Conservation (phyloP, 2,113 vertebrate species). For the Megaleporinus macrocephalus region DNA sequence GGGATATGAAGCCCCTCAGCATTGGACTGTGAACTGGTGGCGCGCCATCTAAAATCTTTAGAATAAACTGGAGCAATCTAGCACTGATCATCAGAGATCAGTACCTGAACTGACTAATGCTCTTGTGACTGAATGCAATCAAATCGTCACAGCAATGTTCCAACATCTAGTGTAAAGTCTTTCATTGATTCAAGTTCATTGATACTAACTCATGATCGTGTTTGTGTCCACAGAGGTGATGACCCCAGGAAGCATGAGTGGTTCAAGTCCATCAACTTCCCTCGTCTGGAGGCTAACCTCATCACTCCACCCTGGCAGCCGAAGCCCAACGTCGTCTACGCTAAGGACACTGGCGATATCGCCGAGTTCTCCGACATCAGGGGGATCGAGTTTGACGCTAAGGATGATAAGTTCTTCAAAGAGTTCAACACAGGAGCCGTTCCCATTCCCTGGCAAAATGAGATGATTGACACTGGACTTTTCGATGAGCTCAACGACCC, state of each 20-base stretch:
- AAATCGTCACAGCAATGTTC: too few species aligned
- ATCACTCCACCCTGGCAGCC: conserved; percentile 87
- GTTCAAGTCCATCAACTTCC: conserved; percentile 90
- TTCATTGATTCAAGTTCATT: too few species aligned
- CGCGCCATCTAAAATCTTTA: too few species aligned
- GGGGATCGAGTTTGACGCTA: conserved; percentile 88
- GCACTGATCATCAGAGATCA: too few species aligned
- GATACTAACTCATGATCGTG: neutral
- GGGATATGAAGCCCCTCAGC: too few species aligned
- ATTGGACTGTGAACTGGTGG: too few species aligned
- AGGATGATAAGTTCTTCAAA: conserved; percentile 89
- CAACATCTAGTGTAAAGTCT: too few species aligned
- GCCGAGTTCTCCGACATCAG: conserved; percentile 90
- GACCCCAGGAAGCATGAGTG: conserved; percentile 90
- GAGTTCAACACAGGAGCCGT: conserved; percentile 89
- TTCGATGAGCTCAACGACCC: conserved; percentile 91
- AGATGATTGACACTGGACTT: conserved; percentile 89
- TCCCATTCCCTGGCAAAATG: conserved; percentile 86
- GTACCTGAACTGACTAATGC: too few species aligned
- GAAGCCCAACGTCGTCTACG: conserved; percentile 91
- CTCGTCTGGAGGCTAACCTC: conserved; percentile 88
- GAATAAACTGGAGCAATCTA: too few species aligned
- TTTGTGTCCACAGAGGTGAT: conserved; percentile 75
- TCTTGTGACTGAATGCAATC: too few species aligned
- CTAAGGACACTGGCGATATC: conserved; percentile 89